Evolutionary conservation across 2,797 vertebrate species (phyloP).

Genomic region (Sebastes alutus): DNA sequence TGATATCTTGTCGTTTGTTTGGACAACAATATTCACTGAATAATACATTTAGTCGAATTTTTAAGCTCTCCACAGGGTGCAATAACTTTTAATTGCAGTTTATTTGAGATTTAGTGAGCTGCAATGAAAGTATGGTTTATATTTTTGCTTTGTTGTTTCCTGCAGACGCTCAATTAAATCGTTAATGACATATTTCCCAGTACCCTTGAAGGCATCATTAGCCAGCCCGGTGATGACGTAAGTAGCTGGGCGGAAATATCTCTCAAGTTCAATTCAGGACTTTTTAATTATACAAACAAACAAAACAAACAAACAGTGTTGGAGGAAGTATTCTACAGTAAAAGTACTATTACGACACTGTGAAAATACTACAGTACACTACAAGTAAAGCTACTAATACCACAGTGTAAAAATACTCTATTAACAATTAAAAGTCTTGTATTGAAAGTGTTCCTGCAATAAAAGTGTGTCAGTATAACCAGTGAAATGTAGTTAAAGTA

Average conservation of each 20-base stretch:
- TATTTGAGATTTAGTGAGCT: neutral
- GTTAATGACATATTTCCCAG: conserved; percentile 6
- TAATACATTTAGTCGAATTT: neutral
- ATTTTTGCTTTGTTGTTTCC: neutral
- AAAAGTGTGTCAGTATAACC: neutral
- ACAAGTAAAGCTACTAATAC: no score
- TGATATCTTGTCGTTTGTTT: neutral
- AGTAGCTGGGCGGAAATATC: conserved; percentile 9
- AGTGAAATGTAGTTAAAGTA: no score
- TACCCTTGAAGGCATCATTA: conserved; percentile 31
- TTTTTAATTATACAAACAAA: neutral
- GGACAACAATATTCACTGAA: neutral
- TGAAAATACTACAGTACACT: no score
- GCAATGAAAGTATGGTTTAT: neutral
- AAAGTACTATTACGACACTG: no score
- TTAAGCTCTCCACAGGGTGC: no score
- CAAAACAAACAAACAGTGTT: no score
- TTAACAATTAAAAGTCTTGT: no score
- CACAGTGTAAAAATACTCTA: neutral
- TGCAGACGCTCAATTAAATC: neutral
- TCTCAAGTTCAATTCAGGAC: conserved; percentile 36
- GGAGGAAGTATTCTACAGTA: no score
- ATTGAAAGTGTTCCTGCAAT: neutral
- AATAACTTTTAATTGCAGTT: neutral
- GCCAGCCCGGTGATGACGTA: conserved; percentile 52